Percentiles rank a stretch among this genome's conserved stretches.
Evolutionary conservation across 2,888 invertebrate genomes (phyloP).

Genomic region (Theodoxus fluviatilis): DNA sequence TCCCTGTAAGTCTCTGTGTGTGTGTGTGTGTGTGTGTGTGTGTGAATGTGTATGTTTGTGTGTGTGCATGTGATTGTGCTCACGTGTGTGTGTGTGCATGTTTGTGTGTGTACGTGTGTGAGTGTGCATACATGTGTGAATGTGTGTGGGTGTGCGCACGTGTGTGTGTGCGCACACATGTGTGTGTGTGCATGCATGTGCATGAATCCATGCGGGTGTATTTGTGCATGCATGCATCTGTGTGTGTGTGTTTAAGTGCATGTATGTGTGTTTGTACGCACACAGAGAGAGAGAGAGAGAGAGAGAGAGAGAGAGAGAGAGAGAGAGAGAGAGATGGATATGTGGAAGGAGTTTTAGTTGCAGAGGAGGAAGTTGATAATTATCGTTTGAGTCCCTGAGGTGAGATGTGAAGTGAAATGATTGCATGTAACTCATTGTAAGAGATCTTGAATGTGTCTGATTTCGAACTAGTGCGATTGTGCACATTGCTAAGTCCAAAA

Average conservation of each 20-base stretch:
- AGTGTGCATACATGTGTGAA: too few relatives aligned
- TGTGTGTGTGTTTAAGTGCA: neutral
- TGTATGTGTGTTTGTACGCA: neutral
- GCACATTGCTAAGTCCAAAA: too few relatives aligned
- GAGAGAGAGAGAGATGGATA: neutral
- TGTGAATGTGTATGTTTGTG: neutral
- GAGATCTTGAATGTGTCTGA: too few relatives aligned
- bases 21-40: neutral
- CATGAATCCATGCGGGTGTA: too few relatives aligned
- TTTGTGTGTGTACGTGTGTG: too few relatives aligned
- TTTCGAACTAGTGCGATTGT: too few relatives aligned
- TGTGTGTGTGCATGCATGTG: neutral
- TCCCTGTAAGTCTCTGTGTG: constrained; percentile 74
- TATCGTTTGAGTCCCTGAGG: too few relatives aligned
- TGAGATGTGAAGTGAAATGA: too few relatives aligned
- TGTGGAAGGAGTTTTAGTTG: neutral
- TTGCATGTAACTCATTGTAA: too few relatives aligned
- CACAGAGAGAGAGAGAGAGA: constrained; percentile 8
- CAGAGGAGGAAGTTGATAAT: neutral
- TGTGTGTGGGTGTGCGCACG: neutral
- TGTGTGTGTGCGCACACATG: neutral
- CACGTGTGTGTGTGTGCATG: neutral
- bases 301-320: neutral
- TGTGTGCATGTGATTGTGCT: too few relatives aligned
- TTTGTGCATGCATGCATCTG: neutral